phyloP scores from a whole-genome alignment of 2,797 vertebrate genomes.

The Sebastes matsubarae region DNA sequence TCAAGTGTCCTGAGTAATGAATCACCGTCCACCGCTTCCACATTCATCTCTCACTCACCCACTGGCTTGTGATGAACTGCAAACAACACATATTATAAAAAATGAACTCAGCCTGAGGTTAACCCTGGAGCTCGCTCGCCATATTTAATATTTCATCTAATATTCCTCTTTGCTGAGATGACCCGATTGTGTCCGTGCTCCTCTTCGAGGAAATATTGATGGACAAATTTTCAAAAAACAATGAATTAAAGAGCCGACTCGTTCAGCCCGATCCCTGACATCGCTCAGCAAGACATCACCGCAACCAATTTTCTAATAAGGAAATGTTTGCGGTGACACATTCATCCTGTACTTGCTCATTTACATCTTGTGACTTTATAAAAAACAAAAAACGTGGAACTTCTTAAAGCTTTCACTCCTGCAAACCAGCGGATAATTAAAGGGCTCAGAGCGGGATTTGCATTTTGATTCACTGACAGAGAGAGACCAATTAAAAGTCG shows the following conservation, averaged over 20 bases:
- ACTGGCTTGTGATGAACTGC: conserved; percentile 7
- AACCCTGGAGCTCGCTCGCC: not conserved
- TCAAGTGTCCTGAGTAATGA: conserved; percentile 63
- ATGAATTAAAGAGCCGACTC: conserved; percentile 9
- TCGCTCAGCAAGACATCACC: not conserved
- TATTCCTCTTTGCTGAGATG: not conserved
- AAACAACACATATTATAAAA: conserved; percentile 30
- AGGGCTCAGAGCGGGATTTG: conserved; percentile 55
- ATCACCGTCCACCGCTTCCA: conserved; percentile 35
- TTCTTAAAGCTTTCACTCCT: conserved; percentile 43
- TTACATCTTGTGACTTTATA: conserved; percentile 51
- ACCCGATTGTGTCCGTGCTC: not conserved
- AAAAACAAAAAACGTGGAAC: conserved; percentile 16
- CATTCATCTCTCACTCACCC: conserved; percentile 8
- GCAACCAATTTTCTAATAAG: conserved; percentile 21
- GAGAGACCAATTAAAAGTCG: conserved; percentile 75
- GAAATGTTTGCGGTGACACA: conserved; percentile 9
- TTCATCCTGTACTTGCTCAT: conserved; percentile 27
- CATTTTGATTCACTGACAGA: conserved; percentile 66
- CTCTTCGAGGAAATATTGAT: conserved; percentile 8
- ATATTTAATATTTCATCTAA: not conserved
- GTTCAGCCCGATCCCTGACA: not conserved
- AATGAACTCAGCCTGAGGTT: not conserved
- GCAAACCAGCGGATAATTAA: conserved; percentile 65
- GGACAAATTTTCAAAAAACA: not conserved